A percentile compares a stretch with the other conserved stretches of the same genome.
phyloP scores from a whole-genome alignment of 2,113 vertebrate species.

The Leucoraja erinaceus region DNA sequence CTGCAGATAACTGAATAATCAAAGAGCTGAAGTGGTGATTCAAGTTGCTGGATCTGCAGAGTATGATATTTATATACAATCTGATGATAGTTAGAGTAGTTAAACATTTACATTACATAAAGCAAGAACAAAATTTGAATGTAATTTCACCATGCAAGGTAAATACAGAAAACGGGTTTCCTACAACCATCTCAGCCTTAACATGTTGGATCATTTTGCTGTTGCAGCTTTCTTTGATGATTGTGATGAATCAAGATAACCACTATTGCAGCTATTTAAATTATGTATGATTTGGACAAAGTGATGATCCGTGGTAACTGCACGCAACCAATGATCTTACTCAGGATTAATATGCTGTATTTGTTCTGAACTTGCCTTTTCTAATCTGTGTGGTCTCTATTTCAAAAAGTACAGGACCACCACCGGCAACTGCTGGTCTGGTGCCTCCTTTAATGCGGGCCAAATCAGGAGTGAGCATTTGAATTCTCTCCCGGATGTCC shows the following conservation, averaged over 20 bases:
- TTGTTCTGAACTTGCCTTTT: not conserved
- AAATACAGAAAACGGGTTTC: not conserved
- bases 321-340: too few species aligned
- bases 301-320: not conserved
- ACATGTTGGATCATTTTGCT: not conserved
- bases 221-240: not conserved
- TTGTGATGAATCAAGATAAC: too few species aligned
- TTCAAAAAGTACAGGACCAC: not conserved
- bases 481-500: too few species aligned
- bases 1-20: not conserved
- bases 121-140: slow-evolving; percentile 11
- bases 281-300: not conserved
- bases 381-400: not conserved
- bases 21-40: not conserved
- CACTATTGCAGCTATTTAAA: not conserved
- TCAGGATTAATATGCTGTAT: not conserved
- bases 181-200: not conserved
- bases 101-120: not conserved
- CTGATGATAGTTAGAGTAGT: not conserved
- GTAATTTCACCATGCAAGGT: not conserved
- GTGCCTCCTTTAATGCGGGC: too few species aligned
- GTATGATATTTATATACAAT: not conserved
- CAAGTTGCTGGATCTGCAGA: not conserved
- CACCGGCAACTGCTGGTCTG: too few species aligned
- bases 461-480: too few species aligned